These are phyloP conservation scores for Acronicta aceris DNA, from an alignment of 2,888 invertebrate species.

Conservation along the genomic window DNA sequence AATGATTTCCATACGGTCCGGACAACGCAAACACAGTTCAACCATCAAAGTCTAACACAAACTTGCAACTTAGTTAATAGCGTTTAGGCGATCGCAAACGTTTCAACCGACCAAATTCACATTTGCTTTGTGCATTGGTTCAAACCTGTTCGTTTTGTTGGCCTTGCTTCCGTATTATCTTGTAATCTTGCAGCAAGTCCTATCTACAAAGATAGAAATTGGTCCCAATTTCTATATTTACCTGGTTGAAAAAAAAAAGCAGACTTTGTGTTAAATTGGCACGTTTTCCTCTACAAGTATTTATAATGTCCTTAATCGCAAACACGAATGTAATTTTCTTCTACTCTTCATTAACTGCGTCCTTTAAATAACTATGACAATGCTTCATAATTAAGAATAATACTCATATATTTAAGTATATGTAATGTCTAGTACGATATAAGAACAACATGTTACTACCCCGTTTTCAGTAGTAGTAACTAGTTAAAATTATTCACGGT, in stretches of 20 bases:
- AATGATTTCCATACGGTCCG: conserved; percentile 85
- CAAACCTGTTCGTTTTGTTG: conserved; percentile 43
- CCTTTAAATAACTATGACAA: no score
- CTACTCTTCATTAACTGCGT: conserved; percentile 13
- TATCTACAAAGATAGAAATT: conserved; percentile 14
- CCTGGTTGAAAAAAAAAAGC: conserved; percentile 6
- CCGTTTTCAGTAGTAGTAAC: conserved; percentile 1
- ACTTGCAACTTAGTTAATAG: conserved; percentile 84
- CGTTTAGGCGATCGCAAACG: conserved; percentile 79
- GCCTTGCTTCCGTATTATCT: conserved; percentile 32
- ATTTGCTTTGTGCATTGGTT: conserved; percentile 67
- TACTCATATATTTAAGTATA: no score
- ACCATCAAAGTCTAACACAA: conserved; percentile 85
- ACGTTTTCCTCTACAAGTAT: conserved; percentile 4
- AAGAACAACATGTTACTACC: no score
- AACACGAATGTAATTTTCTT: conserved; percentile 13
- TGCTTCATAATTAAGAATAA: no score
- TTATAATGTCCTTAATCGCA: conserved; percentile 4
- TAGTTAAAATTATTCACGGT: conserved; percentile 19
- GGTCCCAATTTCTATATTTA: conserved; percentile 1
- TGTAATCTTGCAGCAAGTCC: conserved; percentile 12
- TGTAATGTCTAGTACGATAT: no score
- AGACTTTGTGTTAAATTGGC: conserved; percentile 10
- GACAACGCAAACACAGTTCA: conserved; percentile 78
- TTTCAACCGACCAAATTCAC: conserved; percentile 64